Evolutionary conservation across 2,888 invertebrate species (phyloP).

Genomic region (Mythimna pallens): DNA sequence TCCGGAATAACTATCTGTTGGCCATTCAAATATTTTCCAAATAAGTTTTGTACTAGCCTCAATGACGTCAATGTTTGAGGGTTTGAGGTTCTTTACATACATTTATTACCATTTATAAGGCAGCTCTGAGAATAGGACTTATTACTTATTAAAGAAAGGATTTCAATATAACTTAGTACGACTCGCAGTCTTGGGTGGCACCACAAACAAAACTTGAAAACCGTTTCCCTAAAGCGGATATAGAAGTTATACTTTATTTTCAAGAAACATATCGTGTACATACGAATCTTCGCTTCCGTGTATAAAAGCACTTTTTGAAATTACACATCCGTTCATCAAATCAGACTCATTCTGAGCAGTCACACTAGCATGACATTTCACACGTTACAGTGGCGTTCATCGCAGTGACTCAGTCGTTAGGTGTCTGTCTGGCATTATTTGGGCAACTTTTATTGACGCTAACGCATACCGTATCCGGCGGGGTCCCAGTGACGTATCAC

Average conservation of each 20-base stretch:
- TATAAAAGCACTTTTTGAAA: slow-evolving; percentile 2
- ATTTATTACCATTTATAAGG: background rate
- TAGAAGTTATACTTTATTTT: slow-evolving; percentile 1
- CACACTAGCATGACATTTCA: slow-evolving; percentile 63
- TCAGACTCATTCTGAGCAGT: slow-evolving; percentile 40
- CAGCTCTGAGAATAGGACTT: background rate
- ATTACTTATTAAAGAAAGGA: background rate
- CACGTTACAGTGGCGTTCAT: slow-evolving; percentile 40
- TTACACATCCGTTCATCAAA: slow-evolving; percentile 53
- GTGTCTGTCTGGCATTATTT: slow-evolving; percentile 75
- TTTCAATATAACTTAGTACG: background rate
- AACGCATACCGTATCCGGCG: slow-evolving; percentile 87
- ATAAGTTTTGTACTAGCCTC: background rate
- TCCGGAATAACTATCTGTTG: too few relatives aligned
- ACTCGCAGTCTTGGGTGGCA: slow-evolving; percentile 19
- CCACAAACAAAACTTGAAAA: slow-evolving; percentile 3
- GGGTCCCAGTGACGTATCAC: slow-evolving; percentile 83
- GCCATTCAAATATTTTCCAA: too few relatives aligned
- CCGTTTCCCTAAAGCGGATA: slow-evolving; percentile 17
- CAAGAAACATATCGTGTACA: slow-evolving; percentile 25
- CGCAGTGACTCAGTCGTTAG: slow-evolving; percentile 83
- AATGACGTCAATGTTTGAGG: background rate
- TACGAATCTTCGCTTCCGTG: slow-evolving; percentile 33
- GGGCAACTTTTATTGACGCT: slow-evolving; percentile 87
- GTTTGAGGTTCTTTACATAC: background rate